Base-by-base conservation (phyloP, 2,888 invertebrate species). In the Athrips mouffetella region DNA sequence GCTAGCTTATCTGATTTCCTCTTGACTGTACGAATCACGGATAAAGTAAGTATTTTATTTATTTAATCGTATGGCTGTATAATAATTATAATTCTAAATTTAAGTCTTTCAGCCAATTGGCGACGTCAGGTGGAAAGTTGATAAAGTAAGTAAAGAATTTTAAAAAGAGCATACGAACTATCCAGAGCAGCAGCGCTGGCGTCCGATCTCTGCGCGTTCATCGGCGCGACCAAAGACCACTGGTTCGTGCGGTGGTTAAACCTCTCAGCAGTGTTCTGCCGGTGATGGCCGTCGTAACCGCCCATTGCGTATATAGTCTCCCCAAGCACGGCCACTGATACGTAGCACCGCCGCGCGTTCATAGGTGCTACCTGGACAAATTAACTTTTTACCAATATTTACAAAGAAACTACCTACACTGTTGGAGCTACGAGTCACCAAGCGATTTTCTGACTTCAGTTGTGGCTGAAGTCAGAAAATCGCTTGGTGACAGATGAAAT, bases 171-270 rank as follows among this genome's bases (percentile, higher is more conserved):
- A 13, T 44, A 66, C 78, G 76, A 51, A 91, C 95, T 94, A 55
- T 95, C 92, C 23, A 96, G 80, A 0, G 94, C 91, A n/a, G 97
- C 95, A 2, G 97, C 96, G 71, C 95, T 95, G 0, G 97, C 97
- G 72, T 98, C 98, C 16, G 97, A 97, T 57, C 98, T 89, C 67
- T 94, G 95, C 56, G 93, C 92, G 70, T 94, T 93, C 98, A 98
- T 98, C 0, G 95, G 93, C 0, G 95, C 92, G 13, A 97, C 93
- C 56, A 96, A 85, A 1, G 94, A 92, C 96, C 96, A 96, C 73
- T 97, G 97, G 76, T 98, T 98, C 13, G 92, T 93, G 49, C 89
- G 90, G 33, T 94, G 93, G 76, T 95, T 93, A 80, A 96, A 98
- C 50, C 93, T 90, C 77, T 98, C 98, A 0, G 94, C 96, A 0